Evolutionary conservation across 2,113 vertebrate species (phyloP), one percentile per base, ranked within the genome.

Genomic region (Cryptomyrus ogoouensis): DNA sequence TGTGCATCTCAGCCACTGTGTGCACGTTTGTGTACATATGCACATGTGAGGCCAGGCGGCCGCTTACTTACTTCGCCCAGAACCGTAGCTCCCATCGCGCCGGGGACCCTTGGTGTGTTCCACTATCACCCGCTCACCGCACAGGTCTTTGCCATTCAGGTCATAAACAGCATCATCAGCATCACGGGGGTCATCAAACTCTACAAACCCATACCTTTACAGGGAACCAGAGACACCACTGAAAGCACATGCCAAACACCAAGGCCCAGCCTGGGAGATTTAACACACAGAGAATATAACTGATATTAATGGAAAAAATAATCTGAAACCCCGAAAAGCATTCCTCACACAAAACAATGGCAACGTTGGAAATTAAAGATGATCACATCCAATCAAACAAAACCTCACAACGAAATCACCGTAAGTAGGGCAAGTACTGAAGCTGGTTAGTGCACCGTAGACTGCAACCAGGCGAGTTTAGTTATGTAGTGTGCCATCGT

Each of bases 101-200:
- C 98, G 97, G 0, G 98, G 95, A 10, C 95, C 96, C 90, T 95
- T 95, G 74, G 95, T 95, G 93, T 96, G 95, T 88, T 96, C 95
- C 89, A 96, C 95, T 12, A 96, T 96, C 87, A 96, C 96, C 89
- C 98, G 93, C 92, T 99, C 98, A 42, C 98, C 98, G 92, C 98
- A 99, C 85, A 99, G 95, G 94, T 99, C 98, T 92, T 98, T 99
- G 88, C 98, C 98, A 5, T 99, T 99, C 77, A 99, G 96, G 92
- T 99, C 98, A 90, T 99, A 99, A 50, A 99, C 98, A 0, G 98
- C 98, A 91, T 99, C 98, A 5, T 99, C 98, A 0, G 98, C 98
- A 44, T 99, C 98, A 0, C 98, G 97, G 89, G 98, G 96, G 92
- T 99, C 98, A 90, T 99, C 98, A 50, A 99, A 99, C 93, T 99